A percentile compares a stretch with the other conserved stretches of the same genome.
These are phyloP conservation scores for Hucho hucho DNA, from an alignment of 2,113 vertebrate genomes.

Conservation along the genomic window DNA sequence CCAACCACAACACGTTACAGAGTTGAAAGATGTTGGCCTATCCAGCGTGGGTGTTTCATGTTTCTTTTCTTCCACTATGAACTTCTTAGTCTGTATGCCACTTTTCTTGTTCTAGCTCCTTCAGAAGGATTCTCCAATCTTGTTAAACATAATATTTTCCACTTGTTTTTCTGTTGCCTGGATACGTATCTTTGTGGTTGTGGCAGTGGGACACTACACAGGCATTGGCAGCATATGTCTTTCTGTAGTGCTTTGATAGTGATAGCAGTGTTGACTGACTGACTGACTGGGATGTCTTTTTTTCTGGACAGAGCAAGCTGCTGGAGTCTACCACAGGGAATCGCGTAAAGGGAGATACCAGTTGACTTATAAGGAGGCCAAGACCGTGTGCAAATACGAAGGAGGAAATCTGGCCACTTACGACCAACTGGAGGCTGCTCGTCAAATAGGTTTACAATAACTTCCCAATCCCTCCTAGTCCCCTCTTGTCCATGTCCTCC, in stretches of 20 bases:
- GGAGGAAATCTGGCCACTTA: slow-evolving; percentile 88
- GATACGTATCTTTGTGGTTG: neutral
- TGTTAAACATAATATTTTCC: neutral
- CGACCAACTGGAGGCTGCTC: slow-evolving; percentile 88
- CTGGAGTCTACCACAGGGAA: slow-evolving; percentile 96
- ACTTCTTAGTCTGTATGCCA: neutral
- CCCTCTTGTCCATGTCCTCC: neutral
- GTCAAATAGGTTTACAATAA: slow-evolving; percentile 84
- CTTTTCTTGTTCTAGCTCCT: slow-evolving; percentile 57
- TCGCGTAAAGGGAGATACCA: slow-evolving; percentile 89
- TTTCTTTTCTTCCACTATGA: neutral
- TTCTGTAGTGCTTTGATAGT: neutral
- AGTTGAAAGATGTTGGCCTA: neutral
- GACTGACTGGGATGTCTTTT: slow-evolving; percentile 52
- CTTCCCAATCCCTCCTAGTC: neutral
- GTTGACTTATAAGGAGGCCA: slow-evolving; percentile 89
- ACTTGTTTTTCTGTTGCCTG: slow-evolving; percentile 72
- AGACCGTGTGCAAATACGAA: slow-evolving; percentile 89
- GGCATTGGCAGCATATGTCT: slow-evolving; percentile 38
- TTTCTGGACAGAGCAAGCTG: slow-evolving; percentile 86
- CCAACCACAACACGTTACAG: neutral
- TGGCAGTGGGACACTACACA: slow-evolving; percentile 20
- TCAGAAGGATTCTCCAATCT: neutral
- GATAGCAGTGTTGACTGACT: slow-evolving; percentile 18
- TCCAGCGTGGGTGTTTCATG: slow-evolving; percentile 41